A percentile compares a stretch with the other conserved stretches of the same genome.
Conservation (phyloP, 2,797 vertebrate species). For the Mycteria americana region DNA sequence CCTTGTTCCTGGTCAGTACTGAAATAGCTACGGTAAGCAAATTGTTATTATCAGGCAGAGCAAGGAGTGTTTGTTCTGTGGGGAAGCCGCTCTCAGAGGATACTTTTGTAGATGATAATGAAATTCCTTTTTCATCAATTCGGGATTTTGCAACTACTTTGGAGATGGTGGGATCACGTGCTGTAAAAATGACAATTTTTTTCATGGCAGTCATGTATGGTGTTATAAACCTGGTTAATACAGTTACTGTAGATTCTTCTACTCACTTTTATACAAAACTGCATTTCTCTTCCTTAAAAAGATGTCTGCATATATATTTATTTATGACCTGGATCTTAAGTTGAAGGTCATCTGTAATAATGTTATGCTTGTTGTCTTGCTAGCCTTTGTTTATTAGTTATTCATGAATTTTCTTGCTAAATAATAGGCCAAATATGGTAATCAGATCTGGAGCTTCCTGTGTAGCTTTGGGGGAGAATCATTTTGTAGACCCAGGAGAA, state of each 20-base stretch:
- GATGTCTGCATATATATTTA: not conserved
- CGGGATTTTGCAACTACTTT: not conserved
- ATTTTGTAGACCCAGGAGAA: not conserved
- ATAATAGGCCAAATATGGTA: not conserved
- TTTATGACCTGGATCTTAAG: not conserved
- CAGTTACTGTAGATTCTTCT: not conserved
- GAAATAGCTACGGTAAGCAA: not conserved
- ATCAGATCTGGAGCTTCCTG: not conserved
- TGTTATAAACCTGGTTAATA: not conserved
- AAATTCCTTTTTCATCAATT: conserved; percentile 36
- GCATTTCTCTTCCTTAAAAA: not conserved
- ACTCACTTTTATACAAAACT: not conserved
- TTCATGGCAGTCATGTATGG: not conserved
- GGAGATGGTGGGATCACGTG: not conserved
- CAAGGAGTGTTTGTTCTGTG: not conserved
- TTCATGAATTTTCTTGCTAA: not conserved
- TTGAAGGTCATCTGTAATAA: not conserved
- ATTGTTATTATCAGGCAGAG: not conserved
- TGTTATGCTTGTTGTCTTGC: not conserved
- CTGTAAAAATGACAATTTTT: not conserved
- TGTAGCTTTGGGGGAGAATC: not conserved
- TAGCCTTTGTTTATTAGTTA: not conserved
- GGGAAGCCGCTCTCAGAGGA: not conserved
- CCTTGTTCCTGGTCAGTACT: not conserved
- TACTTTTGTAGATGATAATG: not conserved